Evolutionary conservation across 2,888 invertebrate genomes (phyloP).

Genomic region (Zhengitettix transpicula): DNA sequence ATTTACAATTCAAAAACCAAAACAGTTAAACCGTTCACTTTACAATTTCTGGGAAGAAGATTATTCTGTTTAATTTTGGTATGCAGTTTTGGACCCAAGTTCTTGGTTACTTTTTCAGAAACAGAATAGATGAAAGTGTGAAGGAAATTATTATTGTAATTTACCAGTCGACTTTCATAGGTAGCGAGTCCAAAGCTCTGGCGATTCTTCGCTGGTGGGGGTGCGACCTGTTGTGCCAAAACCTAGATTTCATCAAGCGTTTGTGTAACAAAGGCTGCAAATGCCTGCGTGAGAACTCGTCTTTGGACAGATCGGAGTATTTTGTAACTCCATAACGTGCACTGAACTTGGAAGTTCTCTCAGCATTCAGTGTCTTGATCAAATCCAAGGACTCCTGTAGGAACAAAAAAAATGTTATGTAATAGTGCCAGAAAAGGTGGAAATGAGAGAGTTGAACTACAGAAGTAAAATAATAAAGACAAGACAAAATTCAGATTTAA

Average conservation of each 20-base stretch:
- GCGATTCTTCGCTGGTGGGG: slow-evolving; percentile 1
- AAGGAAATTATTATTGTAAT: too few relatives aligned
- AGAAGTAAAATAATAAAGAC: too few relatives aligned
- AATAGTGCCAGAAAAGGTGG: too few relatives aligned
- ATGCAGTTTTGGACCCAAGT: too few relatives aligned
- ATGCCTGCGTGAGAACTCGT: slow-evolving; percentile 37
- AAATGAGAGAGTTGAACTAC: too few relatives aligned
- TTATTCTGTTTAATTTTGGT: too few relatives aligned
- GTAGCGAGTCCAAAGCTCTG: slow-evolving; percentile 19
- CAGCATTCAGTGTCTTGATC: slow-evolving; percentile 31
- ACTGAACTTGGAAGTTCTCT: slow-evolving; percentile 26
- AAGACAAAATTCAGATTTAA: too few relatives aligned
- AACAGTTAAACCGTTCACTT: too few relatives aligned
- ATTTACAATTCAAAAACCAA: too few relatives aligned
- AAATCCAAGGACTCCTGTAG: slow-evolving; percentile 32
- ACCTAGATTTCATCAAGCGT: slow-evolving; percentile 7
- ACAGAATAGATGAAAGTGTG: too few relatives aligned
- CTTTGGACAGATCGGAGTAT: slow-evolving; percentile 42
- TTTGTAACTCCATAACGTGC: slow-evolving; percentile 42
- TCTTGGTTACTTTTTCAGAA: too few relatives aligned
- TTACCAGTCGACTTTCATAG: slow-evolving; percentile 38
- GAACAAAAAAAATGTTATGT: slow-evolving; percentile 10
- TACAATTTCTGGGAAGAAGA: too few relatives aligned
- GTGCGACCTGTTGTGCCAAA: slow-evolving; percentile 2
- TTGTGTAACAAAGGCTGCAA: slow-evolving; percentile 21